Evolutionary conservation across 2,113 vertebrate genomes (phyloP).

Genomic region (Ceyx margarethae): DNA sequence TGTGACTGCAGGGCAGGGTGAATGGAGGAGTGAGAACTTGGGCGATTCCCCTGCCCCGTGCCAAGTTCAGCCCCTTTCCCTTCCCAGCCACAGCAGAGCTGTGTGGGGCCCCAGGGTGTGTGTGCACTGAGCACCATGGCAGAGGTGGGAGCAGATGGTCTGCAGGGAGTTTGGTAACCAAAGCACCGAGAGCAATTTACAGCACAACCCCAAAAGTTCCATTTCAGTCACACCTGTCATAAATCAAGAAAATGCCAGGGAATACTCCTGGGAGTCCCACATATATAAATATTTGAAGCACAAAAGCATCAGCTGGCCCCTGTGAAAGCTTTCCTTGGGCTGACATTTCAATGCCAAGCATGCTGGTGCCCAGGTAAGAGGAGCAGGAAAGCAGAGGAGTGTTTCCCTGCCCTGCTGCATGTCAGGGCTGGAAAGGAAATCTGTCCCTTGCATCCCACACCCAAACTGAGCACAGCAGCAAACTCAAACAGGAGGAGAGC

Average conservation of each 20-base stretch:
- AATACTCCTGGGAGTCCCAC: background rate
- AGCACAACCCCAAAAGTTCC: accelerated
- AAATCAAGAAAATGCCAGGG: background rate
- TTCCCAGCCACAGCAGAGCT: background rate
- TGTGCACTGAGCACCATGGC: accelerated
- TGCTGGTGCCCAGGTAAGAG: accelerated
- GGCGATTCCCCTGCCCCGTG: background rate
- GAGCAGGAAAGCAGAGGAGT: background rate
- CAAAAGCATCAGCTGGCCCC: background rate
- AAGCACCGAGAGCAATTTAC: background rate
- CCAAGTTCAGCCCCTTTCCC: background rate
- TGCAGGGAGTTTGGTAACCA: accelerated
- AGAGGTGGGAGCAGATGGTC: background rate
- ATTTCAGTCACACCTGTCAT: background rate
- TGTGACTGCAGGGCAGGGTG: accelerated
- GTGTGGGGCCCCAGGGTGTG: accelerated
- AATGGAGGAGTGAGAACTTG: background rate
- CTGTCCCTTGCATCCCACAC: background rate
- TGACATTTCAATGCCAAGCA: accelerated
- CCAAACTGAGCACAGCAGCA: background rate
- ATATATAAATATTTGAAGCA: background rate
- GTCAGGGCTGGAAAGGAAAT: background rate
- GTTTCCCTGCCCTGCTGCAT: background rate
- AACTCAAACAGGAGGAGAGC: background rate
- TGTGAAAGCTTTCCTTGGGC: background rate